A percentile compares a stretch with the other conserved stretches of the same genome.
phyloP scores from a whole-genome alignment of 2,888 invertebrate species.

The Bruchidius siliquastri region DNA sequence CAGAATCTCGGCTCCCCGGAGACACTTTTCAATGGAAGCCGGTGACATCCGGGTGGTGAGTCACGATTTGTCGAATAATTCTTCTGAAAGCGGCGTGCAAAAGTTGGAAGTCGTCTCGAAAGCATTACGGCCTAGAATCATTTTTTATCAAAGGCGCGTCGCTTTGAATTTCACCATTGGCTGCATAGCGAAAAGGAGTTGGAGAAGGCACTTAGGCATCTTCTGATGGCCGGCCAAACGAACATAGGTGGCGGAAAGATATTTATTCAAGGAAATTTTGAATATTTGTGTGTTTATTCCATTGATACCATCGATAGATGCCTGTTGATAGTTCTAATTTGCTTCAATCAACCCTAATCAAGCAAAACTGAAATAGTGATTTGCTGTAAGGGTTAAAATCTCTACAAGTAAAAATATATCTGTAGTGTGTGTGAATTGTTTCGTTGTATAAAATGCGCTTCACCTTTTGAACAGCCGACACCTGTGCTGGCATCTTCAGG shows the following conservation, averaged over 20 bases:
- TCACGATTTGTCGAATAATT: background rate
- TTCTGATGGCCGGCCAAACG: background rate
- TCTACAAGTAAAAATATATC: no score
- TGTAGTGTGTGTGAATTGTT: no score
- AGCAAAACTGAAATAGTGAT: no score
- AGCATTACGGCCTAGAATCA: background rate
- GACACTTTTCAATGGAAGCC: background rate
- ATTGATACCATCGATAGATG: no score
- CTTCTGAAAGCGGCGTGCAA: background rate
- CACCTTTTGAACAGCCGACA: no score
- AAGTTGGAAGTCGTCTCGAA: background rate
- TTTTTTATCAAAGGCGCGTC: background rate
- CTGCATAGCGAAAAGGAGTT: background rate
- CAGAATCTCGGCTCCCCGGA: background rate
- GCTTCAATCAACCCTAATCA: no score
- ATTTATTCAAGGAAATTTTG: no score
- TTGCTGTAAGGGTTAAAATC: no score
- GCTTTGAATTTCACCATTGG: background rate
- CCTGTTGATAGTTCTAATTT: no score
- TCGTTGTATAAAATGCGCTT: no score
- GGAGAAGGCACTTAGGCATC: background rate
- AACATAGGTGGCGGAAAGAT: background rate
- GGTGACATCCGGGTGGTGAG: background rate
- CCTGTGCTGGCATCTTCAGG: no score
- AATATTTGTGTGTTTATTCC: no score